A percentile compares a stretch with the other conserved stretches of the same genome.
Evolutionary conservation across 2,888 invertebrate species (phyloP).

Genomic region (Lottia scabra): DNA sequence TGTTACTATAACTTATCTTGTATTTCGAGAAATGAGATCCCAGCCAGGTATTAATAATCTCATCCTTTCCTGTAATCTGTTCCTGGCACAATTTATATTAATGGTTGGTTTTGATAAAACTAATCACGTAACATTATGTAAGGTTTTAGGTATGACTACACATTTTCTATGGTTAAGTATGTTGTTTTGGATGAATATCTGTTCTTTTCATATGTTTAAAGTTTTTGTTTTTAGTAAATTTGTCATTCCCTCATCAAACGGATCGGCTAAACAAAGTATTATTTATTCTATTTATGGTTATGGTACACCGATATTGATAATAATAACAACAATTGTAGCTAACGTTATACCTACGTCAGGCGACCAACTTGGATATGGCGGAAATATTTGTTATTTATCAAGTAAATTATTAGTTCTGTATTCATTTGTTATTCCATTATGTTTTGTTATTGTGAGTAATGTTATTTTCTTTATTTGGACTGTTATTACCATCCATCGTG

Average conservation of each 20-base stretch:
- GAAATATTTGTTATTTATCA: too few relatives aligned
- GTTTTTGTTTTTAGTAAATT: conserved; percentile 16
- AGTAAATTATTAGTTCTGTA: too few relatives aligned
- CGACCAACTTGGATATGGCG: too few relatives aligned
- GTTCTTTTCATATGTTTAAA: conserved; percentile 37
- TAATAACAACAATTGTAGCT: conserved; percentile 12
- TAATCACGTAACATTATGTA: conserved; percentile 21
- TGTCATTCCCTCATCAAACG: conserved; percentile 1
- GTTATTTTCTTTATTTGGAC: too few relatives aligned
- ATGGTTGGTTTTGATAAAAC: conserved; percentile 25
- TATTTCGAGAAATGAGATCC: conserved; percentile 28
- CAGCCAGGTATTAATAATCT: conserved; percentile 37
- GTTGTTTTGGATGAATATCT: conserved; percentile 39
- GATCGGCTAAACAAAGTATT: conserved; percentile 15
- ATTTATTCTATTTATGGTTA: conserved; percentile 18
- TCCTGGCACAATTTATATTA: conserved; percentile 32
- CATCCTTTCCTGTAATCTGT: conserved; percentile 29
- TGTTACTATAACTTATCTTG: conserved; percentile 33
- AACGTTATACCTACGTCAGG: conserved; percentile 13
- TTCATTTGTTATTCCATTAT: too few relatives aligned
- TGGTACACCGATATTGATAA: conserved; percentile 10
- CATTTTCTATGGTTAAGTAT: conserved; percentile 41
- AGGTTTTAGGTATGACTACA: conserved; percentile 31
- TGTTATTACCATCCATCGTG: too few relatives aligned
- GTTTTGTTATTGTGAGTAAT: too few relatives aligned